phyloP scores from a whole-genome alignment of 2,888 invertebrate genomes.

The Hedya salicella region DNA sequence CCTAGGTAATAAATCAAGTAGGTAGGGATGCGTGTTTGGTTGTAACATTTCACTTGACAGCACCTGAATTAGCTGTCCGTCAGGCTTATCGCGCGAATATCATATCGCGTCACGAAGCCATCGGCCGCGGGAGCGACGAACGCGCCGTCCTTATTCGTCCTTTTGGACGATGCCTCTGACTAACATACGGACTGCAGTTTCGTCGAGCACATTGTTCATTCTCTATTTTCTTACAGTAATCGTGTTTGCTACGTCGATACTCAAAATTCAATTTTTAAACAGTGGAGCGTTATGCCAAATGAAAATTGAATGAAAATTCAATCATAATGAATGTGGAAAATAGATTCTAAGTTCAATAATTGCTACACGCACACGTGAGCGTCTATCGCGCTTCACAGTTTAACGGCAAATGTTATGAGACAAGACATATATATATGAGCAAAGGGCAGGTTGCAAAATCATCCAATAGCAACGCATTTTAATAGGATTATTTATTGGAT shows the following conservation, averaged over 20 bases:
- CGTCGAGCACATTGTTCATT: constrained; percentile 38
- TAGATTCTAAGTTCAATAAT: too few species aligned
- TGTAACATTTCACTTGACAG: constrained; percentile 15
- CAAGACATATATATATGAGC: too few species aligned
- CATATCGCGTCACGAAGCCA: constrained; percentile 50
- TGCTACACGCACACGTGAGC: too few species aligned
- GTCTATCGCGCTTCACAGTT: too few species aligned
- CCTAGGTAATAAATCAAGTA: constrained; percentile 23
- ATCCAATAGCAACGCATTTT: too few species aligned
- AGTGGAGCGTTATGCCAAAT: too few species aligned
- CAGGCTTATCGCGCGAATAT: constrained; percentile 57
- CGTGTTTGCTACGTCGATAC: constrained; percentile 15
- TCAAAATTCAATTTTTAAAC: background rate
- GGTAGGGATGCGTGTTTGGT: constrained; percentile 22
- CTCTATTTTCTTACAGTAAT: background rate
- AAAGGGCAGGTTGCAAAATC: too few species aligned
- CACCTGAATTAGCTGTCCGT: constrained; percentile 52
- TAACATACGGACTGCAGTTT: constrained; percentile 52
- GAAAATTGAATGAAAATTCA: too few species aligned
- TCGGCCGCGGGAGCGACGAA: constrained; percentile 68
- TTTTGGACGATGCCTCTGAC: constrained; percentile 60
- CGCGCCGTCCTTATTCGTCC: constrained; percentile 75
- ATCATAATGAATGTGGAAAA: too few species aligned
- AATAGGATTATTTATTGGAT: too few species aligned
- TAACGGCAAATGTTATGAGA: too few species aligned